phyloP scores from a whole-genome alignment of 1,140 invertebrate species.

The Trichonephila clavata region DNA sequence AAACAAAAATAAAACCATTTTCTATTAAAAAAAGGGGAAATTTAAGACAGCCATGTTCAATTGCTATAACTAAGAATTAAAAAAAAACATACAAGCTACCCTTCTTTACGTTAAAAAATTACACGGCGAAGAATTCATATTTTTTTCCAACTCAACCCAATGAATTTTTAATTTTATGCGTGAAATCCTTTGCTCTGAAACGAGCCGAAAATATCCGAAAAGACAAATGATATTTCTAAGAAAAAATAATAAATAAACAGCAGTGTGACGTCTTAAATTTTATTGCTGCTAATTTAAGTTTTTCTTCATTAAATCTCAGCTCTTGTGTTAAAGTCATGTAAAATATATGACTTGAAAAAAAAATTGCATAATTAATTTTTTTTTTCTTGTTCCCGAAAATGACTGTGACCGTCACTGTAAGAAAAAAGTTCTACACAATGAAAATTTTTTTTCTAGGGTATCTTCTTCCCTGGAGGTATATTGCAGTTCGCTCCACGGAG shows the following conservation, averaged over 20 bases:
- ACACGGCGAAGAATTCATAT: background rate
- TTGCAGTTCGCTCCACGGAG: background rate
- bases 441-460: background rate
- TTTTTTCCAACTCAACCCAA: background rate
- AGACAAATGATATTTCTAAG: conserved; percentile 9
- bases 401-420: conserved; percentile 49
- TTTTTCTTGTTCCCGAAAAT: background rate
- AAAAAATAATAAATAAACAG: conserved; percentile 31
- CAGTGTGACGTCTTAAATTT: conserved; percentile 39
- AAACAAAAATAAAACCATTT: background rate
- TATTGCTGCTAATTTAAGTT: conserved; percentile 55
- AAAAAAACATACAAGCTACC: background rate
- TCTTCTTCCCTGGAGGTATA: conserved; percentile 41
- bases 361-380: conserved; percentile 72
- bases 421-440: conserved; percentile 42
- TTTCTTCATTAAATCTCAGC: conserved; percentile 52
- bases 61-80: background rate
- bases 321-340: conserved; percentile 17
- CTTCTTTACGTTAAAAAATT: background rate
- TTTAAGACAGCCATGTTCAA: background rate
- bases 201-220: conserved; percentile 38
- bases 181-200: background rate
- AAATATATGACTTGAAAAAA: conserved; percentile 39
- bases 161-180: conserved; percentile 49
- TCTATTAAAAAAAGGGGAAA: background rate